Evolutionary conservation across 1,140 invertebrate species (phyloP).

Genomic region (Diprion similis): DNA sequence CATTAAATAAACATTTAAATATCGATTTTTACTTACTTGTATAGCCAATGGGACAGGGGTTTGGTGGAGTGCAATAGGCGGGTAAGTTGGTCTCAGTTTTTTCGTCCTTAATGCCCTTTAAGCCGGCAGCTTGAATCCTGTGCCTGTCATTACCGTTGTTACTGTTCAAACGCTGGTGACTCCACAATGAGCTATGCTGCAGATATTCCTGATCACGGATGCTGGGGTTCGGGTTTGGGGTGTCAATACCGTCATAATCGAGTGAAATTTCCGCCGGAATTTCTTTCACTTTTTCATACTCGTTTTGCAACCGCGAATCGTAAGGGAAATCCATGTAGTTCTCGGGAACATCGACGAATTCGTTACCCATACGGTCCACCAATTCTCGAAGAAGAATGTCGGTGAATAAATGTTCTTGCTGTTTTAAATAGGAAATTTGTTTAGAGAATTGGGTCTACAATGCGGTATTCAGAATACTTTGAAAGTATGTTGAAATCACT

Average conservation of each 20-base stretch:
- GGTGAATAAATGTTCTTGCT: constrained; percentile 59
- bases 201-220: constrained; percentile 90
- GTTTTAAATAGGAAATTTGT: not conserved
- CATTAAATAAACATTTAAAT: no score
- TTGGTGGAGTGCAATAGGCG: constrained; percentile 98
- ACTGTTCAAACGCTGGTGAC: constrained; percentile 80
- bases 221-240: constrained; percentile 72
- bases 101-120: constrained; percentile 74
- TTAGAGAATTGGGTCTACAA: not conserved
- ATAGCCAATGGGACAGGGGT: constrained; percentile 93
- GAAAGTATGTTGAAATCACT: no score
- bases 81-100: constrained; percentile 93
- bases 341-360: constrained; percentile 68
- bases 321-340: constrained; percentile 72
- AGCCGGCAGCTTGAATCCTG: constrained; percentile 48
- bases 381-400: constrained; percentile 72
- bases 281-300: constrained; percentile 65
- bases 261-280: constrained; percentile 53
- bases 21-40: constrained; percentile 61
- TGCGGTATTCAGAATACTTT: not conserved
- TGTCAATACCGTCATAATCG: constrained; percentile 71
- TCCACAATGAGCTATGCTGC: constrained; percentile 87
- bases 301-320: constrained; percentile 60
- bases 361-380: constrained; percentile 74
- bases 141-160: constrained; percentile 54